Evolutionary conservation across 2,888 invertebrate species (phyloP), one percentile per base, ranked within the genome.

Genomic region (Reticulitermes lucifugus): DNA sequence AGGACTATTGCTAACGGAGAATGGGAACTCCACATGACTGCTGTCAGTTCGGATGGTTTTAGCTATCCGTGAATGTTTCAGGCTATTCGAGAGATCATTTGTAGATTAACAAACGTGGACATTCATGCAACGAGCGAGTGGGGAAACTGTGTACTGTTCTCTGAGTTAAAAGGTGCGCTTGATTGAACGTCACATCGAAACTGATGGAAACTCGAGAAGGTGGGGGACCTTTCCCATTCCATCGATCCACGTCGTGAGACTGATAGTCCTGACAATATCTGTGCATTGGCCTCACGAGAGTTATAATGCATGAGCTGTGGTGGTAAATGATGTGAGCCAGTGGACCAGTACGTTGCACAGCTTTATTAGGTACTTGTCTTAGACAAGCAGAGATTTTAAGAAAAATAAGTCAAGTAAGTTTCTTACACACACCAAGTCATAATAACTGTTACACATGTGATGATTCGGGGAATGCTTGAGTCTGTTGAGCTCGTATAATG

Each of bases 61-160:
- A 65, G 65, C 65, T n/a, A 65, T n/a, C 73, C 73, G 43, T 77
- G n/a, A 51, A n/a, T 77, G n/a, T 65, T 65, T n/a, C 65, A n/a
- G 55, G 14, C 55, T 41, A 73, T 73, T 73, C 41, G 35, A 73
- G 77, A 77, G 77, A 77, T 77, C 77, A 77, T 77, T 77, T 77
- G 77, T 77, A 77, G 77, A 77, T 77, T 77, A 77, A 77, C 77
- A 77, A 77, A 77, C n/a, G n/a, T 25, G 77, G 43, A 77, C 46
- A 73, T 41, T 73, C 73, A 41, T 29, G 41, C 21, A 35, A 46
- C 14, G 77, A n/a, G 77, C 21, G 77, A 43, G 41, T 18, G 73
- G 73, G 41, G 70, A 70, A 29, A 35, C 77, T 46, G 46, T n/a
- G 41, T 46, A 46, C 35, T 77, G 41, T 77, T 41, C 46, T 73